A percentile compares a stretch with the other conserved stretches of the same genome.
Conservation (phyloP, 2,113 vertebrate species). For the Panurus biarmicus region DNA sequence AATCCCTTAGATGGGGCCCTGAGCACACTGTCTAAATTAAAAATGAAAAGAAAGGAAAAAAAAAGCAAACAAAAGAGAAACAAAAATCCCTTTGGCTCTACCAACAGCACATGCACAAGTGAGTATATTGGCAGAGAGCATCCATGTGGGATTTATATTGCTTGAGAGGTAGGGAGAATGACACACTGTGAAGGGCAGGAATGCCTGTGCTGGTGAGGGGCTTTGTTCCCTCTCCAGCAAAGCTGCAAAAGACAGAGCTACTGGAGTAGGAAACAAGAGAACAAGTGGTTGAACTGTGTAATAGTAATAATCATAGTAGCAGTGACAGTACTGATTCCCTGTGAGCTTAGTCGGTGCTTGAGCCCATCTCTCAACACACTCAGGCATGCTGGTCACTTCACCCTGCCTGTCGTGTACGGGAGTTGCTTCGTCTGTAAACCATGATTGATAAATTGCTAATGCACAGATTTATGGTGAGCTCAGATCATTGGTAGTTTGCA, state of each 20-base stretch:
- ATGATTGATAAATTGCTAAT: background rate
- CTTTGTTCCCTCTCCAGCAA: background rate
- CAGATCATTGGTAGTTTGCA: background rate
- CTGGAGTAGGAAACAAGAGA: background rate
- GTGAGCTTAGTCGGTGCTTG: background rate
- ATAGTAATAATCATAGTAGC: background rate
- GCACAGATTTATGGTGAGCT: background rate
- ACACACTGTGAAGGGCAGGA: background rate
- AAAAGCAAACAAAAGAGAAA: background rate
- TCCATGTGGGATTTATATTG: background rate
- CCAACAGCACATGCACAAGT: background rate
- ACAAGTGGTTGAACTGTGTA: background rate
- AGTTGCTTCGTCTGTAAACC: background rate
- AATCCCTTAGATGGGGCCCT: background rate
- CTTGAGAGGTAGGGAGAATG: background rate
- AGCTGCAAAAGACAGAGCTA: background rate
- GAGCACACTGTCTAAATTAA: background rate
- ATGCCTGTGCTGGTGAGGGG: background rate
- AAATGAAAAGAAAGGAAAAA: background rate
- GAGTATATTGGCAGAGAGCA: background rate
- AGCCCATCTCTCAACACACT: background rate
- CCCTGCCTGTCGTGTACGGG: accelerated
- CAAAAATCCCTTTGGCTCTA: background rate
- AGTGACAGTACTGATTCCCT: background rate
- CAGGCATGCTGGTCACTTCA: background rate